Conservation (phyloP, 2,888 invertebrate species). For the Therioaphis trifolii region DNA sequence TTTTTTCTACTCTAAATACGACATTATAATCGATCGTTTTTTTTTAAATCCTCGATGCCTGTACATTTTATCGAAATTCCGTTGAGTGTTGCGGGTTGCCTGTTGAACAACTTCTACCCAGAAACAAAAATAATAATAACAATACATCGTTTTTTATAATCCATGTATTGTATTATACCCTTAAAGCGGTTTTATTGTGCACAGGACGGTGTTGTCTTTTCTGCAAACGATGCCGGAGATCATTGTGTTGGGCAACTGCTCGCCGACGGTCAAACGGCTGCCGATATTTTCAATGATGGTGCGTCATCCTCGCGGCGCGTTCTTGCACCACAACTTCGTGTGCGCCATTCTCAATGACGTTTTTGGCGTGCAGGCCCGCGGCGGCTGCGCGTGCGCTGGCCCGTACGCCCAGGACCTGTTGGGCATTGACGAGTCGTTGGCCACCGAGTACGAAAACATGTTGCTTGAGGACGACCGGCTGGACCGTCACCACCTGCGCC, state of each 20-base stretch:
- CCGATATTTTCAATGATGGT: conserved; percentile 90
- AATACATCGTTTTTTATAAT: too few species aligned
- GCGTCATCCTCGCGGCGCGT: conserved; percentile 82
- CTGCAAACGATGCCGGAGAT: conserved; percentile 83
- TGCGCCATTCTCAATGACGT: conserved; percentile 89
- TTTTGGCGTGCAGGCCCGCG: conserved; percentile 88
- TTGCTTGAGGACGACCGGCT: conserved; percentile 75
- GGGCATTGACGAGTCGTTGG: conserved; percentile 82
- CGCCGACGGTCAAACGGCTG: conserved; percentile 76
- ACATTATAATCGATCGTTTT: too few species aligned
- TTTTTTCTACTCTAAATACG: too few species aligned
- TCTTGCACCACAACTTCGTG: conserved; percentile 88
- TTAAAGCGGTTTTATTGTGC: conserved; percentile 67
- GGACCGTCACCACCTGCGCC: conserved; percentile 71
- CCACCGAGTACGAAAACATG: conserved; percentile 80
- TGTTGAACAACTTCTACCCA: too few species aligned
- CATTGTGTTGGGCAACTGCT: conserved; percentile 79
- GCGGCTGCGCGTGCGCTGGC: conserved; percentile 84
- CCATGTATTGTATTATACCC: not conserved
- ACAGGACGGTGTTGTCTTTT: conserved; percentile 82
- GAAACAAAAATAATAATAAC: too few species aligned
- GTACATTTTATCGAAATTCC: too few species aligned
- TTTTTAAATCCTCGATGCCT: too few species aligned
- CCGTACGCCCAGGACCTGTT: conserved; percentile 87
- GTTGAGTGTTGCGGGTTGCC: too few species aligned